Base-by-base conservation (phyloP, 2,797 vertebrate species). In the Coregonus suidteri region DNA sequence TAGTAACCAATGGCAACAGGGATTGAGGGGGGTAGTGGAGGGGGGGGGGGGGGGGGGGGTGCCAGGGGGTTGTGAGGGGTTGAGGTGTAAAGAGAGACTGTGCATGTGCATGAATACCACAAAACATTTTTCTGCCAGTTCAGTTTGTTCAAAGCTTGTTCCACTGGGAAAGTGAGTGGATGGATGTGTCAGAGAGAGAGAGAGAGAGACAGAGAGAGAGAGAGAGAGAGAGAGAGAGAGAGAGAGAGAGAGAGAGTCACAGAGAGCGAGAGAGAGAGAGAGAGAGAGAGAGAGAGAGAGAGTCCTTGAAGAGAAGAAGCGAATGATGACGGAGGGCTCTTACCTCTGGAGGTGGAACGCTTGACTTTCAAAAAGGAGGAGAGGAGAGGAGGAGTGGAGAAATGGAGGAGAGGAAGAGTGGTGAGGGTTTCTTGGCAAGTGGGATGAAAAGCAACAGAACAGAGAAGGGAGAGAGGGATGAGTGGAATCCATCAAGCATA, bases 31-130 rank as follows among this genome's bases (percentile, higher is more conserved):
- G 41, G 66, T 25, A 34, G 31, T 34, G 31, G 75, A 76, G 73
- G 71, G 35, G 25, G 25, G 25, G 25, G 25, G 25, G 25, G 25
- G 31, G 3, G 4, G 2, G 64, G 4, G 15, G 37, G 41, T 47
- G 37, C 35, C 9, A 31, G 64, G 59, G 62, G 20, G 62, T 11
- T 9, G 20, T 9, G 18, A 15, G 35, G 16, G 20, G 9, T 3
- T 13, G 9, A 13, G 41, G 69, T n/a, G 69, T 13, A 20, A 14
- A 75, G 82, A 76, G 92, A 93, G 93, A 91, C 94, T 93, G 92
- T 95, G 96, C 96, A 97, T 97, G 96, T 97, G 96, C 96, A 97
- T 97, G 96, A 92, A 92, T 93, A 95, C 93, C 94, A 90, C 94
- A 79, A 95, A 6, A 95, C 95, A 92, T 95, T 94, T 91, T 93